phyloP scores from a whole-genome alignment of 2,113 vertebrate genomes.

The Caracal caracal region DNA sequence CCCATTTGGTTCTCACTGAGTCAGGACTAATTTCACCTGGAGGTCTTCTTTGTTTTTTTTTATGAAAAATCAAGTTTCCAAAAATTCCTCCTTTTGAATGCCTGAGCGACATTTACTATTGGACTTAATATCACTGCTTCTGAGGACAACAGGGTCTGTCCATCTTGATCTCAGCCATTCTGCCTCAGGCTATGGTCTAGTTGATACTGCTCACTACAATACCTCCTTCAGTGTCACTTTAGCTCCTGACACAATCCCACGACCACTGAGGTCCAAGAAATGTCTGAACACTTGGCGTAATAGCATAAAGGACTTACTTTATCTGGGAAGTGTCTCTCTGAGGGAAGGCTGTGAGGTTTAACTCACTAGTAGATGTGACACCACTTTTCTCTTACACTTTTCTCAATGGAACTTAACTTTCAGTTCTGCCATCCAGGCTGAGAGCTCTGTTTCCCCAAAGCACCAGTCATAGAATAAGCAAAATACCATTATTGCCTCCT shows the following conservation, averaged over 20 bases:
- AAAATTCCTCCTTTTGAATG: not conserved
- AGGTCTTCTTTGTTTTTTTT: not conserved
- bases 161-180: too few relatives aligned
- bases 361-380: not conserved
- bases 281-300: not conserved
- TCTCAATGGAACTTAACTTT: not conserved
- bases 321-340: not conserved
- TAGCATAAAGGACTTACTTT: not conserved
- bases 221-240: not conserved
- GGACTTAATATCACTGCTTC: not conserved
- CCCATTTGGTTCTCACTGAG: not conserved
- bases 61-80: not conserved
- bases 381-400: not conserved
- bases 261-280: not conserved
- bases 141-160: not conserved
- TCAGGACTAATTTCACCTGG: not conserved
- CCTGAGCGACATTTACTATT: not conserved
- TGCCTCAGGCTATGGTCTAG: not conserved
- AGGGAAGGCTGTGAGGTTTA: not conserved
- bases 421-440: not conserved
- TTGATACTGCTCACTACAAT: accelerated
- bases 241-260: not conserved
- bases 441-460: not conserved
- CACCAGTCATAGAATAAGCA: not conserved
- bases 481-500: not conserved